phyloP scores from a whole-genome alignment of 2,888 invertebrate species.

The Orthosia gothica region DNA sequence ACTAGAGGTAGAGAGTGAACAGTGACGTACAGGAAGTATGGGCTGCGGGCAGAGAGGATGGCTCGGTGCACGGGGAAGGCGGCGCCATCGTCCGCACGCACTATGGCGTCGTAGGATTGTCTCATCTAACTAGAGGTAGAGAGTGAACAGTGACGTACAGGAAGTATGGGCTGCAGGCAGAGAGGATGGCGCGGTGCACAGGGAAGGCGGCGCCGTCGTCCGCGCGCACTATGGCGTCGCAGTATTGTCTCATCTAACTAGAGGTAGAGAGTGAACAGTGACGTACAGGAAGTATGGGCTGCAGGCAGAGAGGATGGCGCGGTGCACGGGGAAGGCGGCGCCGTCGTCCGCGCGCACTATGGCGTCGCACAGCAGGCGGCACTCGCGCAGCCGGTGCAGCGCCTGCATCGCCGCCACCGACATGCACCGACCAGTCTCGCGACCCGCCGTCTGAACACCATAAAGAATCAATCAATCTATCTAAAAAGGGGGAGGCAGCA shows the following conservation, averaged over 20 bases:
- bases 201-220: constrained; percentile 96
- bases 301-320: constrained; percentile 96
- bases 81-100: constrained; percentile 95
- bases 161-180: constrained; percentile 98
- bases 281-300: constrained; percentile 97
- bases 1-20: constrained; percentile 5
- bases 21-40: constrained; percentile 95
- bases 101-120: constrained; percentile 94
- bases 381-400: constrained; percentile 95
- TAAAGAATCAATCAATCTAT: no score
- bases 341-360: constrained; percentile 96
- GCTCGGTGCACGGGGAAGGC: constrained; percentile 96
- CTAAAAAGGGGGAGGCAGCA: no score
- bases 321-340: constrained; percentile 95
- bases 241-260: constrained; percentile 73
- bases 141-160: constrained; percentile 90
- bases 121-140: neutral
- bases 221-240: constrained; percentile 96
- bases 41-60: constrained; percentile 96
- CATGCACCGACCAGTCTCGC: constrained; percentile 93
- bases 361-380: constrained; percentile 97
- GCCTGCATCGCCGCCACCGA: constrained; percentile 96
- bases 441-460: constrained; percentile 86
- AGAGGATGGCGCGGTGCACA: constrained; percentile 96
- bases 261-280: constrained; percentile 9